A percentile compares a stretch with the other conserved stretches of the same genome.
Evolutionary conservation across 1,140 invertebrate species (phyloP).

Genomic region (Heliothis virescens): DNA sequence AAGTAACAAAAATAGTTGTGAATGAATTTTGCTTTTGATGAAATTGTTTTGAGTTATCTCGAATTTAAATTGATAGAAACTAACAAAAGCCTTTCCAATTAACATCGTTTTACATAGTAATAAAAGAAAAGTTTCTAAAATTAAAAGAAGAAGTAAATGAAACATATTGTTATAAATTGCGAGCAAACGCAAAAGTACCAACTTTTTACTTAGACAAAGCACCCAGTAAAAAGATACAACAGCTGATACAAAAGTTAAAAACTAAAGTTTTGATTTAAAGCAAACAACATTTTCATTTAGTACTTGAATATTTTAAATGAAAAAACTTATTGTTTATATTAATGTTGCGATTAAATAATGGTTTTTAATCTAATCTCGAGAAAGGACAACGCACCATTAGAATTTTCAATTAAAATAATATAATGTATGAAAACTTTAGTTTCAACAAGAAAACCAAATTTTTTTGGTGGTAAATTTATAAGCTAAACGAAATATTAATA

Average conservation of each 20-base stretch:
- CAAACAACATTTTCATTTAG: conserved; percentile 35
- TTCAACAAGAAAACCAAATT: too few relatives aligned
- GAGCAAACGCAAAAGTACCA: neutral
- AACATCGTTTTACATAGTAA: too few relatives aligned
- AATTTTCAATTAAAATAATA: neutral
- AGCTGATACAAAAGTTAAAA: conserved; percentile 35
- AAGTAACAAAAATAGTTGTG: too few relatives aligned
- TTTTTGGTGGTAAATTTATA: too few relatives aligned
- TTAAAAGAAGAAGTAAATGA: too few relatives aligned
- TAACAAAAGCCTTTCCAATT: too few relatives aligned
- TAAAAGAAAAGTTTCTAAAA: too few relatives aligned
- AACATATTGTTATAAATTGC: neutral
- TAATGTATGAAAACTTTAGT: neutral
- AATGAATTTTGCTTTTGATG: too few relatives aligned
- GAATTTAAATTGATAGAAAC: too few relatives aligned
- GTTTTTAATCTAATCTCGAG: neutral
- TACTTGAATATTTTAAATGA: conserved; percentile 19
- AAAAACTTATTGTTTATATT: conserved; percentile 23
- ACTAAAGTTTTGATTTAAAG: conserved; percentile 26
- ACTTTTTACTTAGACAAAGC: conserved; percentile 29
- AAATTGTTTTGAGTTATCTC: too few relatives aligned
- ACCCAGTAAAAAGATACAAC: conserved; percentile 19
- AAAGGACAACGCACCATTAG: neutral
- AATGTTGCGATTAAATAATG: neutral
- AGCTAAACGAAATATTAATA: too few relatives aligned